Conservation (phyloP, 1,140 invertebrate species). For the Wasmannia auropunctata region DNA sequence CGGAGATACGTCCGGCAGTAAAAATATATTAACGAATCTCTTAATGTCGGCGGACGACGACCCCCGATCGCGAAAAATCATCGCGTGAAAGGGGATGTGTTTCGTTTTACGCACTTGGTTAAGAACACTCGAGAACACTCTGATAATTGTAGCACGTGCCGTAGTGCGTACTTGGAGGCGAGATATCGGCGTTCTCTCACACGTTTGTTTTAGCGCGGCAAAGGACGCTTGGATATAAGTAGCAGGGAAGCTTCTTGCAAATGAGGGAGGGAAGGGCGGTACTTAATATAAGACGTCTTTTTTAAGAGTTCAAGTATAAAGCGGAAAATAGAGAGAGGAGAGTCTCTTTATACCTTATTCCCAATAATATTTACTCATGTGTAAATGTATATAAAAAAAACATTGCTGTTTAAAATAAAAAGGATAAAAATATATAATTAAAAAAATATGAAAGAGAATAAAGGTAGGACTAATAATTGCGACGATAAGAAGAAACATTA, state of each 20-base stretch:
- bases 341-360: slow-evolving; percentile 33
- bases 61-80: not conserved
- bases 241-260: slow-evolving; percentile 29
- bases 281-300: slow-evolving; percentile 52
- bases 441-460: not conserved
- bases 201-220: slow-evolving; percentile 31
- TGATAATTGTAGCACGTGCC: slow-evolving; percentile 11
- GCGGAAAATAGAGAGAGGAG: slow-evolving; percentile 42
- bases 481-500: not conserved
- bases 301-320: slow-evolving; percentile 33
- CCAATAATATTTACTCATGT: slow-evolving; percentile 41
- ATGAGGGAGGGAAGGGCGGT: not conserved
- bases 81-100: not conserved
- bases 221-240: slow-evolving; percentile 46
- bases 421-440: not conserved
- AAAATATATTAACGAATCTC: slow-evolving; percentile 22
- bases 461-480: not conserved
- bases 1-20: not conserved
- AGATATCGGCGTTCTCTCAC: slow-evolving; percentile 34
- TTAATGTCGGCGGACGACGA: not conserved
- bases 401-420: slow-evolving; percentile 13
- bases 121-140: not conserved
- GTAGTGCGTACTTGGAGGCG: slow-evolving; percentile 9
- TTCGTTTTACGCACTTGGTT: not conserved
- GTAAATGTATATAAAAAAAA: not conserved